A percentile compares a stretch with the other conserved stretches of the same genome.
Evolutionary conservation across 1,140 invertebrate species (phyloP).

Genomic region (Saxidomus purpurata): DNA sequence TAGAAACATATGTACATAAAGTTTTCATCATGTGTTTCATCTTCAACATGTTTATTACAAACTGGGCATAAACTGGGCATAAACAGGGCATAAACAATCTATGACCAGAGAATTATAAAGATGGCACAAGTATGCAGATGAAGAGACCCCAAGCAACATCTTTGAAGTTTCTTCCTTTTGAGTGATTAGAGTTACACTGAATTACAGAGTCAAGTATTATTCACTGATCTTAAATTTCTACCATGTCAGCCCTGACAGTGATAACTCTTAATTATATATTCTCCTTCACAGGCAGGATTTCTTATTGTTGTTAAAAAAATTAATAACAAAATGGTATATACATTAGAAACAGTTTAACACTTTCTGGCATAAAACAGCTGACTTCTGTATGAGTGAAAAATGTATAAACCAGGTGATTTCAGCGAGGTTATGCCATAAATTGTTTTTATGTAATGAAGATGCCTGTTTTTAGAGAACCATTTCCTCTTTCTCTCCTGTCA

Average conservation of each 20-base stretch:
- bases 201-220: too few species aligned
- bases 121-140: not conserved
- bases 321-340: too few species aligned
- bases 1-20: too few species aligned
- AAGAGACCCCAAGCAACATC: not conserved
- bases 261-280: too few species aligned
- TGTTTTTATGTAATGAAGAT: not conserved
- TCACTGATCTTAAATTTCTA: too few species aligned
- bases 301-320: too few species aligned
- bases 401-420: not conserved
- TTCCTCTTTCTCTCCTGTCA: not conserved
- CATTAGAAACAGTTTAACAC: too few species aligned
- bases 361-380: not conserved
- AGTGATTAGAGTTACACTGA: too few species aligned
- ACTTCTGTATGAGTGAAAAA: not conserved
- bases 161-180: too few species aligned
- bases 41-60: slow-evolving; percentile 22
- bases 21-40: not conserved
- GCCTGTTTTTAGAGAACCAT: not conserved
- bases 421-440: not conserved
- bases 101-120: not conserved
- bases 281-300: too few species aligned
- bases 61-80: slow-evolving; percentile 10
- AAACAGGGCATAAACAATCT: slow-evolving; percentile 8
- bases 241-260: too few species aligned